Percentiles rank a stretch among this genome's conserved stretches.
These are phyloP conservation scores for Zhengitettix transpicula DNA, from an alignment of 2,888 invertebrate genomes.

Conservation along the genomic window DNA sequence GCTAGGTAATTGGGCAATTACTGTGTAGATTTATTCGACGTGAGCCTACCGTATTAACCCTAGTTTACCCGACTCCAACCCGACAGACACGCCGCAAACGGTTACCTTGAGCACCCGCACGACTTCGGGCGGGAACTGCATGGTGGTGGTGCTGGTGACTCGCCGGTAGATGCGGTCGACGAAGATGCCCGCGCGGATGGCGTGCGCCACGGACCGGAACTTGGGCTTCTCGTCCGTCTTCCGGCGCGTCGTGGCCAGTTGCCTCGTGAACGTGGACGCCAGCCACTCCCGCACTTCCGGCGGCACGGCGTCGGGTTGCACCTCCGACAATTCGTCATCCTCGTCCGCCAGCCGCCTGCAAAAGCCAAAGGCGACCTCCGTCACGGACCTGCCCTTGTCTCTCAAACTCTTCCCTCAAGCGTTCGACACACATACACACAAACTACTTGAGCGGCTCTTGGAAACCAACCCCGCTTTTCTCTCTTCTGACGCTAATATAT, in stretches of 20 bases:
- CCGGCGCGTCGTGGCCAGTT: conserved; percentile 60
- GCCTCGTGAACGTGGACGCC: conserved; percentile 88
- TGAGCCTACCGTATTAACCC: too few species aligned
- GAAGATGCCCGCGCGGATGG: conserved; percentile 90
- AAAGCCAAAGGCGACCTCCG: neutral
- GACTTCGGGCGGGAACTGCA: conserved; percentile 79
- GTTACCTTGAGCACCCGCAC: conserved; percentile 69
- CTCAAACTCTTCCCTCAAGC: too few species aligned
- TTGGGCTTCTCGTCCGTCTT: conserved; percentile 69
- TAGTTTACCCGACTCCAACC: too few species aligned
- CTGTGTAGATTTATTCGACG: too few species aligned
- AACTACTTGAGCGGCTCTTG: too few species aligned
- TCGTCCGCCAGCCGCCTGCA: conserved; percentile 67
- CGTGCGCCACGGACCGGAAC: conserved; percentile 90
- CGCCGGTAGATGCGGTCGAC: conserved; percentile 86
- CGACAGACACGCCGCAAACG: too few species aligned
- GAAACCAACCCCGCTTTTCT: too few species aligned
- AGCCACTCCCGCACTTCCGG: conserved; percentile 94
- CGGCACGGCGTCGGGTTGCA: conserved; percentile 90
- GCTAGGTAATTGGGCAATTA: too few species aligned
- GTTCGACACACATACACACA: too few species aligned
- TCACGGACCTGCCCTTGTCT: neutral
- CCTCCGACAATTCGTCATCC: conserved; percentile 90
- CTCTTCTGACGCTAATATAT: too few species aligned
- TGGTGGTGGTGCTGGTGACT: conserved; percentile 56